phyloP scores from a whole-genome alignment of 2,888 invertebrate genomes.

The Cerastis rubricosa region DNA sequence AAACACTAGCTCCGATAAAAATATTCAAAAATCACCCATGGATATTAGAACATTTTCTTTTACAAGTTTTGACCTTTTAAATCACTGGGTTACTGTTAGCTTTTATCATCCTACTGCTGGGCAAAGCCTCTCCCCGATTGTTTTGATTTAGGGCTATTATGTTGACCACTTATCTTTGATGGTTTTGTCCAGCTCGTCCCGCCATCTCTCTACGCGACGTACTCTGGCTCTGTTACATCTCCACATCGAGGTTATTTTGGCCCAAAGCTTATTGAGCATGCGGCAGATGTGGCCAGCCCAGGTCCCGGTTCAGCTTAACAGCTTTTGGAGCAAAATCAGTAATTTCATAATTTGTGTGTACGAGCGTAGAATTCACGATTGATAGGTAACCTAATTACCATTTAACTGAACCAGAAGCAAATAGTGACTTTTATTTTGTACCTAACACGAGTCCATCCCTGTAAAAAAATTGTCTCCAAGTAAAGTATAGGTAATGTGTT shows the following conservation, averaged over 20 bases:
- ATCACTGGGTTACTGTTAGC: background rate
- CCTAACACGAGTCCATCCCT: constrained; percentile 68
- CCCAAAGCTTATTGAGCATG: background rate
- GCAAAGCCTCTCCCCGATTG: background rate
- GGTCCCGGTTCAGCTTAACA: background rate
- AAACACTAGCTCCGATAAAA: background rate
- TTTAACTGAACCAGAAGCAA: background rate
- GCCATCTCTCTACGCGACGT: background rate
- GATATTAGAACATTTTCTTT: background rate
- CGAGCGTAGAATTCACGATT: background rate
- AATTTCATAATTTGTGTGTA: background rate
- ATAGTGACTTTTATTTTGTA: background rate
- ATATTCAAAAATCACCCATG: background rate
- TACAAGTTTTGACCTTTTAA: background rate
- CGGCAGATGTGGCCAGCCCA: background rate
- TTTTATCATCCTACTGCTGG: background rate
- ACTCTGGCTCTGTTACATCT: background rate
- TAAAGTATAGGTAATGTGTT: constrained; percentile 77
- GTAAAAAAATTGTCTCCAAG: constrained; percentile 65
- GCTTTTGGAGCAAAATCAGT: background rate
- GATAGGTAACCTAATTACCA: too few species aligned
- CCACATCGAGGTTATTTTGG: background rate
- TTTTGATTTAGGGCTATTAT: background rate
- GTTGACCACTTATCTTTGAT: background rate
- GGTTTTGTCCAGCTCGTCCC: background rate